These are phyloP conservation scores for Polia nebulosa DNA, from an alignment of 2,888 invertebrate species.

Conservation along the genomic window DNA sequence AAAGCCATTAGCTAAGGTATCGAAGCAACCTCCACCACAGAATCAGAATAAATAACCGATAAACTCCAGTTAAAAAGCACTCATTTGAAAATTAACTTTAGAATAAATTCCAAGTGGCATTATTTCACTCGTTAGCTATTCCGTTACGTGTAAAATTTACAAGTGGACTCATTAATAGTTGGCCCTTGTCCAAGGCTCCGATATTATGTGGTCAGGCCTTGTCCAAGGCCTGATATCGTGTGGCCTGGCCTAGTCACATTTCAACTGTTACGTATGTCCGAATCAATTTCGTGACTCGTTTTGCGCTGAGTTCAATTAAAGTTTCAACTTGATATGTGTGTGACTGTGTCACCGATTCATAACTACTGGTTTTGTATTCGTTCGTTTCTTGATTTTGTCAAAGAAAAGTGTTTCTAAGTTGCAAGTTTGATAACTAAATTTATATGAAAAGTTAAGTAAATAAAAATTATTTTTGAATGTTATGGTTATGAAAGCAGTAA, in stretches of 20 bases:
- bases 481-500: background rate
- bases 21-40: constrained; percentile 12
- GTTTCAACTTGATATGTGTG: constrained; percentile 46
- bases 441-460: too few species aligned
- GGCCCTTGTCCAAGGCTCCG: constrained; percentile 74
- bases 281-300: constrained; percentile 73
- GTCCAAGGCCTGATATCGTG: constrained; percentile 72
- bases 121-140: constrained; percentile 81
- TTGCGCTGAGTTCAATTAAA: constrained; percentile 68
- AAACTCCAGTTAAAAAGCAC: constrained; percentile 24
- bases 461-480: too few species aligned
- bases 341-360: background rate
- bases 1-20: constrained; percentile 38
- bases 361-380: background rate
- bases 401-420: background rate
- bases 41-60: constrained; percentile 31
- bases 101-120: constrained; percentile 58
- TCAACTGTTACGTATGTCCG: constrained; percentile 73
- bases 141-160: constrained; percentile 82
- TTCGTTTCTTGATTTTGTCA: background rate
- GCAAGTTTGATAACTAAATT: too few species aligned
- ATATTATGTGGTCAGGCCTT: constrained; percentile 61
- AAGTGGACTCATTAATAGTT: constrained; percentile 83
- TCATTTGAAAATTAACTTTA: constrained; percentile 42
- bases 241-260: constrained; percentile 73